phyloP scores from a whole-genome alignment of 2,888 invertebrate species.

The Artemia sinica region DNA sequence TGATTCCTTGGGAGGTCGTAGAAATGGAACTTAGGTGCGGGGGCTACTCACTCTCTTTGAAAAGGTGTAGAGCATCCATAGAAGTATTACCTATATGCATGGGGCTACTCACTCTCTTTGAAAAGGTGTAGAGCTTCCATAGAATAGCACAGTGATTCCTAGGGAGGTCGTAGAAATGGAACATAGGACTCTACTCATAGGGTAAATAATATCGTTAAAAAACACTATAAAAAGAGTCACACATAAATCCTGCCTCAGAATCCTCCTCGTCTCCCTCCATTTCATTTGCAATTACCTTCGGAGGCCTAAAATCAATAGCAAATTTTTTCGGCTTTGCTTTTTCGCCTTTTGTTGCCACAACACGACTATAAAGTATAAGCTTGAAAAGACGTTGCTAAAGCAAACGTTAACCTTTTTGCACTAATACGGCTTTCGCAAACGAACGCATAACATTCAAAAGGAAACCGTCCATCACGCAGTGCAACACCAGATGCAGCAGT shows the following conservation, averaged over 20 bases:
- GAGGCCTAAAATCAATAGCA: slow-evolving; percentile 64
- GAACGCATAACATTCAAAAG: slow-evolving; percentile 73
- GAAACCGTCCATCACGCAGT: slow-evolving; percentile 35
- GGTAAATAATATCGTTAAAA: no score
- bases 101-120: no score
- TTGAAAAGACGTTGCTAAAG: slow-evolving; percentile 69
- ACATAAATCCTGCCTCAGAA: background rate
- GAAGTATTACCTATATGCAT: no score
- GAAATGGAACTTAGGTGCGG: no score
- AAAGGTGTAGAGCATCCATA: no score
- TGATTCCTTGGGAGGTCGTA: no score
- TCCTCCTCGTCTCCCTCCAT: slow-evolving; percentile 48
- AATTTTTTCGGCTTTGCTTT: slow-evolving; percentile 43
- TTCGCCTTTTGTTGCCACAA: slow-evolving; percentile 40
- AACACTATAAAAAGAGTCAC: no score
- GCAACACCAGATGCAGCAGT: slow-evolving; percentile 30
- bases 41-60: no score
- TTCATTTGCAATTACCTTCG: slow-evolving; percentile 63
- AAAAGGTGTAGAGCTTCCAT: no score
- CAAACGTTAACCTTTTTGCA: slow-evolving; percentile 64
- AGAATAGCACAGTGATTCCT: no score
- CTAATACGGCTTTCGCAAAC: slow-evolving; percentile 65
- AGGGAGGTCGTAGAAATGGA: no score
- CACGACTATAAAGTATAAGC: slow-evolving; percentile 63
- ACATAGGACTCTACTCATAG: no score